Base-by-base conservation (phyloP, 2,888 invertebrate species). In the Automeris io region DNA sequence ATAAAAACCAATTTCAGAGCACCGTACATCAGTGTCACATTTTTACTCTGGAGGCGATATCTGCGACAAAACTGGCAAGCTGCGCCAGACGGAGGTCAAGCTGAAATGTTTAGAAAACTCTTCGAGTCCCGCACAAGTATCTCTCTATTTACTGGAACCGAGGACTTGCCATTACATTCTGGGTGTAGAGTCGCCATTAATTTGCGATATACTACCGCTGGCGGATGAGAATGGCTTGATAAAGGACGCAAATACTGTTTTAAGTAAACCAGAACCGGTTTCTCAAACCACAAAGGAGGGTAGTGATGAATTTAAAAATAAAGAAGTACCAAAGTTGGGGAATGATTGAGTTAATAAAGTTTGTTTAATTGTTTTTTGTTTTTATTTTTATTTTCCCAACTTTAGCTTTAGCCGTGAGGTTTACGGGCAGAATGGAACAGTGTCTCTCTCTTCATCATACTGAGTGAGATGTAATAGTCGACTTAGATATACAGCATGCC, bases 91-190 rank as follows among this genome's bases (percentile, higher is more conserved):
- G 0, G 97, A 97, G 85, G 94, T 95, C 0, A 93, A 94, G 62
- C 74, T 95, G 1, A 95, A 94, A 59, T 96, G 95, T 58, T 69
- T 91, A 7, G 91, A 91, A 45, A 90, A 91, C 56, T 87, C 90
- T 0, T 89, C 90, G 0, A 94, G 92, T 62, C 90, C 93, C 1
- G 93, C 94, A 9, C 91, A 95, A 45, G 95, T 98, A 0, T 93
- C 96, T 0, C 87, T 98, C 41, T 97, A 95, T 69, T 82, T 99
- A 12, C 74, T 96, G 2, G 99, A 99, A 68, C 98, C 98, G 0
- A 91, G 92, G 61, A 93, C 94, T 0, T 99, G 99, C 67, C 95
- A 97, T 75, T 99, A 99, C 70, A 92, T 97, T 38, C 82, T 99
- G 36, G 95, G 95, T n/a, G 95, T 99, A 0, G 98, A 98, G 68